phyloP scores from a whole-genome alignment of 2,113 vertebrate species.

The Pogona vitticeps region DNA sequence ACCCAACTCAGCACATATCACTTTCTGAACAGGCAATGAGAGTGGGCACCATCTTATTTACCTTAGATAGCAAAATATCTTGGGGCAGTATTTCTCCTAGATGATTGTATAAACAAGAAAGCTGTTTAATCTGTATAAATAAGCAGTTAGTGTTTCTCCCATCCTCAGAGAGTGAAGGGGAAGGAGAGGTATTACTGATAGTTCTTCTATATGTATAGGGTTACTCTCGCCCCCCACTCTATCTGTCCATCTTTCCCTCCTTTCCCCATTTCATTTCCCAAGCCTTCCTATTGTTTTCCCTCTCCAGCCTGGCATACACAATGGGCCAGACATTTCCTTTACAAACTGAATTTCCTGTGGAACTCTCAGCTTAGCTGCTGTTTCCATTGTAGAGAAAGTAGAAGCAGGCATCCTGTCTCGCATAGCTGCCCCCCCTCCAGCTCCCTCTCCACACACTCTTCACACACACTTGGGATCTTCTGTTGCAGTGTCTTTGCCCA shows the following conservation, averaged over 20 bases:
- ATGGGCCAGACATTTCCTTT: constrained; percentile 24
- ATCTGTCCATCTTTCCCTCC: neutral
- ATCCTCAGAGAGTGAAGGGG: no score
- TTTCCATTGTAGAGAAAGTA: constrained; percentile 23
- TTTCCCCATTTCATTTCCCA: neutral
- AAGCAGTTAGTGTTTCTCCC: no score
- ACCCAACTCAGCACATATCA: no score
- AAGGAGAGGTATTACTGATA: neutral
- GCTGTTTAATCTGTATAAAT: no score
- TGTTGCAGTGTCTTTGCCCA: neutral
- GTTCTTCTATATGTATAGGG: neutral
- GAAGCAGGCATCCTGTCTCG: constrained; percentile 20
- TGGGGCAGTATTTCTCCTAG: no score
- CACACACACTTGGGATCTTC: neutral
- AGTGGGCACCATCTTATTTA: no score
- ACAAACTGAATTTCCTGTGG: constrained; percentile 26
- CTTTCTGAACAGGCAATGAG: no score
- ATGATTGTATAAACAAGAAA: no score
- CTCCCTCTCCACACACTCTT: neutral
- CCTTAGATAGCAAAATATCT: no score
- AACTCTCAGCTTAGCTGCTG: neutral
- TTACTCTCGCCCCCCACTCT: neutral
- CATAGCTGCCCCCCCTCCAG: neutral
- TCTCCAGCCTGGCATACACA: neutral
- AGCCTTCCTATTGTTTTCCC: neutral